Evolutionary conservation across 2,888 invertebrate genomes (phyloP).

Genomic region (Euplagia quadripunctaria): DNA sequence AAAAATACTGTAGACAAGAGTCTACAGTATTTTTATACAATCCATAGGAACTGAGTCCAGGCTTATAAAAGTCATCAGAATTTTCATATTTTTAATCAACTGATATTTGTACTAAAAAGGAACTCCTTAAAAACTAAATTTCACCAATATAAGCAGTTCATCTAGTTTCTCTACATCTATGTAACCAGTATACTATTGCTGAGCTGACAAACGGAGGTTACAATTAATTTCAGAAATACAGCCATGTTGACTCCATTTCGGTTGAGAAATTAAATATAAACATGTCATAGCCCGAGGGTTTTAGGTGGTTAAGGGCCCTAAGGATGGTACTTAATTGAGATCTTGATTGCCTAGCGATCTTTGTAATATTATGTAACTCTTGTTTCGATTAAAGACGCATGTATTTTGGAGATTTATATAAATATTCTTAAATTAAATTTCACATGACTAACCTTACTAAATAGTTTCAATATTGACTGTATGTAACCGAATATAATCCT

Average conservation of each 20-base stretch:
- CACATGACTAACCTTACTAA: no score
- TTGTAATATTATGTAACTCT: constrained; percentile 23
- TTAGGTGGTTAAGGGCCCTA: constrained; percentile 43
- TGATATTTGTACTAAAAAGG: no score
- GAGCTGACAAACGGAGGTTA: constrained; percentile 72
- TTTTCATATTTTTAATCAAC: no score
- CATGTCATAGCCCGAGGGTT: constrained; percentile 59
- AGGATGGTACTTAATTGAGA: constrained; percentile 55
- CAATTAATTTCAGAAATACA: constrained; percentile 76
- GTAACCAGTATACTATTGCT: constrained; percentile 59
- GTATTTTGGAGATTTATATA: constrained; percentile 11
- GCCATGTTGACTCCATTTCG: constrained; percentile 69
- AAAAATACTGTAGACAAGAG: no score
- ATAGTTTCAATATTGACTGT: no score
- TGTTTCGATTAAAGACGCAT: constrained; percentile 11
- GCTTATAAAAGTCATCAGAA: no score
- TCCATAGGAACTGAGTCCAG: no score
- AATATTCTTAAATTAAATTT: neutral
- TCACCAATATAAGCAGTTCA: neutral
- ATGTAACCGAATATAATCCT: no score
- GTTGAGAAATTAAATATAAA: constrained; percentile 71
- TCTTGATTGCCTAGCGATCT: constrained; percentile 54
- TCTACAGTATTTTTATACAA: no score
- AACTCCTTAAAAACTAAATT: no score
- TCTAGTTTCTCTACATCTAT: constrained; percentile 36